phyloP scores from a whole-genome alignment of 2,888 invertebrate species.

The Drosophila suboccidentalis region DNA sequence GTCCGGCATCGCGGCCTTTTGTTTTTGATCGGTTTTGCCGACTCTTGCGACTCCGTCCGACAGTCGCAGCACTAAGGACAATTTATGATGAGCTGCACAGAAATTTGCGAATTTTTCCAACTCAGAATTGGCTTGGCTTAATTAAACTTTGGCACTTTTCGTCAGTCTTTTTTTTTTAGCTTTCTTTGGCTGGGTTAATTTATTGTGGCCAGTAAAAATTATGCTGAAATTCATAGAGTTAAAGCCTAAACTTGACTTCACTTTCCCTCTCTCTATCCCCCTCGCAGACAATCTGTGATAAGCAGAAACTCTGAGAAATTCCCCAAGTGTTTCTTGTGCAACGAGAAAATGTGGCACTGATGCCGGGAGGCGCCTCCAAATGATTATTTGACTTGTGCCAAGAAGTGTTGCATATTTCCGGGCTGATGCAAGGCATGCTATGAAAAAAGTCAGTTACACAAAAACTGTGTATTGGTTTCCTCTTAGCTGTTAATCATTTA shows the following conservation, averaged over 20 bases:
- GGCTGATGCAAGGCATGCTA: slow-evolving; percentile 17
- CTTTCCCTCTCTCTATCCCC: neutral
- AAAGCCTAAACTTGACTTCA: slow-evolving; percentile 18
- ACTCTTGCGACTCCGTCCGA: neutral
- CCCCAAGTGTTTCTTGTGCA: neutral
- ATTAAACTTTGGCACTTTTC: slow-evolving; percentile 79
- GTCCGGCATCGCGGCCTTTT: slow-evolving; percentile 63
- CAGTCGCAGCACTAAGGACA: slow-evolving; percentile 60
- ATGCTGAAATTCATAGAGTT: slow-evolving; percentile 71
- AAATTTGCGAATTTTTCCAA: slow-evolving; percentile 17
- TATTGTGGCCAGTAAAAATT: slow-evolving; percentile 62
- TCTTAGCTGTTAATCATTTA: neutral
- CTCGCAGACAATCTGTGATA: slow-evolving; percentile 15
- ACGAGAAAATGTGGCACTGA: neutral
- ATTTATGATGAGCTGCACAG: slow-evolving; percentile 67
- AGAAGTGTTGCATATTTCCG: slow-evolving; percentile 50
- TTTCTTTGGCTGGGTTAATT: slow-evolving; percentile 49
- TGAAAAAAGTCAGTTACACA: neutral
- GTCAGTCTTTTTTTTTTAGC: slow-evolving; percentile 40
- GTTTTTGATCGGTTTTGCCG: slow-evolving; percentile 68
- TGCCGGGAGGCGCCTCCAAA: neutral
- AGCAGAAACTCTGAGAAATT: slow-evolving; percentile 40
- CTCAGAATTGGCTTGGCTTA: slow-evolving; percentile 49
- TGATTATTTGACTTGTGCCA: neutral
- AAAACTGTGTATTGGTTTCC: neutral